Conservation (phyloP, 2,888 invertebrate genomes). For the Polietes domitor region DNA sequence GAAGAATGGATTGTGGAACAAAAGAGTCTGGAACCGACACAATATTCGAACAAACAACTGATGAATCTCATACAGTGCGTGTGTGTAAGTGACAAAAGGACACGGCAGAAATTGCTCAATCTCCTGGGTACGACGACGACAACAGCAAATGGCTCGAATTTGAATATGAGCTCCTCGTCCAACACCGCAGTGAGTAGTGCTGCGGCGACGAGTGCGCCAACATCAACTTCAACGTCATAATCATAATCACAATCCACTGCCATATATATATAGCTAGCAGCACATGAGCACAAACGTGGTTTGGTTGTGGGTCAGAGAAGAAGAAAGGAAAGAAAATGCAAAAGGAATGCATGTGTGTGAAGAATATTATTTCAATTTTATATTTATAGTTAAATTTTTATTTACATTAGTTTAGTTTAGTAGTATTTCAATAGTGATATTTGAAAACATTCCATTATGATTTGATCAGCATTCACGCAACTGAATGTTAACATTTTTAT, state of each 20-base stretch:
- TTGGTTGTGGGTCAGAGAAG: not conserved
- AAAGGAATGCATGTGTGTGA: not conserved
- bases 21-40: conserved; percentile 86
- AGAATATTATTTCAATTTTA: not conserved
- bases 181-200: conserved; percentile 46
- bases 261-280: conserved; percentile 34
- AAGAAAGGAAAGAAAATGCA: conserved; percentile 26
- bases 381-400: conserved; percentile 17
- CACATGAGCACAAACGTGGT: conserved; percentile 42
- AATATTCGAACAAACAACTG: conserved; percentile 94
- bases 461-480: not conserved
- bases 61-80: conserved; percentile 91
- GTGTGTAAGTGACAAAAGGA: conserved; percentile 93
- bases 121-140: conserved; percentile 81
- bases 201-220: not conserved
- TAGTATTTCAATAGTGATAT: not conserved
- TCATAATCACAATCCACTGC: too few relatives aligned
- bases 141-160: conserved; percentile 66
- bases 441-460: not conserved
- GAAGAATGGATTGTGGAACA: conserved; percentile 94
- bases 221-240: not conserved
- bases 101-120: conserved; percentile 88
- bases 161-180: conserved; percentile 64
- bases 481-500: not conserved
- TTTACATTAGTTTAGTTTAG: not conserved